These are phyloP conservation scores for Acromyrmex echinatior DNA, from an alignment of 1,140 invertebrate species.

Conservation along the genomic window DNA sequence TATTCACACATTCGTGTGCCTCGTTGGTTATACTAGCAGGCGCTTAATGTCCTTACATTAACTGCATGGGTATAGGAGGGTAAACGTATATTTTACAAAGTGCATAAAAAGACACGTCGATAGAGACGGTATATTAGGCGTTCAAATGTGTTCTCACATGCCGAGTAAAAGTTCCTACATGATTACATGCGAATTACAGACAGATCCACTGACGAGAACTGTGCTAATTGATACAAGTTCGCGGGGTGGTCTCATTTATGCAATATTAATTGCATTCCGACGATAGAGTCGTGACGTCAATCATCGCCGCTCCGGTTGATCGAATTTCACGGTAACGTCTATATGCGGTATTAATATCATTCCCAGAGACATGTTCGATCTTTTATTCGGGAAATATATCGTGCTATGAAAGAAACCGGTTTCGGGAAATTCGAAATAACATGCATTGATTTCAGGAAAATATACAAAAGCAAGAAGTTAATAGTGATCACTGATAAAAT, in stretches of 20 bases:
- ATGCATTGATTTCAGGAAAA: background rate
- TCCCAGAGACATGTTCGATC: constrained; percentile 33
- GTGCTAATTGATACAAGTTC: constrained; percentile 55
- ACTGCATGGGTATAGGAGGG: background rate
- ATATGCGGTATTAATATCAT: constrained; percentile 36
- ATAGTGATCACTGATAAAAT: background rate
- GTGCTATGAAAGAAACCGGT: background rate
- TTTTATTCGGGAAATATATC: constrained; percentile 26
- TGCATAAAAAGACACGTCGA: constrained; percentile 33
- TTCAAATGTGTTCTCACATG: background rate
- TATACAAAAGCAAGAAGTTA: constrained; percentile 4
- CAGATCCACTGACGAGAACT: background rate
- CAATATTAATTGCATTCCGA: constrained; percentile 61
- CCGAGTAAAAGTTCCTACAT: background rate
- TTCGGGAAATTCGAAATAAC: constrained; percentile 27
- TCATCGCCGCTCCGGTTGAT: constrained; percentile 62
- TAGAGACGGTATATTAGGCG: background rate
- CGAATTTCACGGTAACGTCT: constrained; percentile 66
- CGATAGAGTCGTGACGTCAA: constrained; percentile 65
- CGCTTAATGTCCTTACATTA: constrained; percentile 44
- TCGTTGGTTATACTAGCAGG: constrained; percentile 38
- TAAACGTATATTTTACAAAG: constrained; percentile 41
- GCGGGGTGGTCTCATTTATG: constrained; percentile 48
- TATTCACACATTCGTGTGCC: constrained; percentile 31
- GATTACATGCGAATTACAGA: background rate